Evolutionary conservation across 92 coral and sea anemone genomes (phyloP), one percentile per base, ranked within the genome.

Genomic region (Porites rus): DNA sequence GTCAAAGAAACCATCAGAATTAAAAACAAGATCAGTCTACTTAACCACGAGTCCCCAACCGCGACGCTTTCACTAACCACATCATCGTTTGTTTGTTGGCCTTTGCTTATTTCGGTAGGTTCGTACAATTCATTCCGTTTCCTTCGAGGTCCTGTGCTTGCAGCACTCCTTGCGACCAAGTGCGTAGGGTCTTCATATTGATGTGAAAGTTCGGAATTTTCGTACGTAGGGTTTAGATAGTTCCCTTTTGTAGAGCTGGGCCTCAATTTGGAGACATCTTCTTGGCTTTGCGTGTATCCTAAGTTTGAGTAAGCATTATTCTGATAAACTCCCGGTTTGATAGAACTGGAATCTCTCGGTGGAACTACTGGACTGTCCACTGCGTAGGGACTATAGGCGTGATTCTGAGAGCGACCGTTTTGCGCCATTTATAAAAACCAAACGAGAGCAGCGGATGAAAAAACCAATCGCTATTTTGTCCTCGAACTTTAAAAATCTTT

Each of bases 1-100:
- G 74, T 20, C 43, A 92, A 51, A 1, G 98, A 91, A 16, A 94
- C 73, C 19, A 94, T 12, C 56, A 94, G 86, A 68, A 94, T 94
- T 20, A 84, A 78, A 80, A 88, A 80, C 62, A 94, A 59, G 38
- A 94, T 69, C 52, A 92, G 28, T 17, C 89, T 90, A 70, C 86
- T 78, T 1, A 88, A 13, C 64, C 88, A 74, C 2, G 95, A 81
- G 16, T 92, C 92, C 1, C 74, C 71, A 17, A 66, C 25, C 25
- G 25, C 69, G 43, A 75, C 17, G 14, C 38, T 69, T 21, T 58
- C 58, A 13, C 6, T 72, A 56, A 7, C 8, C n/a, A 60, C 53
- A 5, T 67, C 67, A 8, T 19, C 25, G 62, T 14, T 19, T 12
- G 22, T 19, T 19, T 62, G 65, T 31, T 51, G 71, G 20, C 43